These are phyloP conservation scores for Ophion slaviceki DNA, from an alignment of 2,888 invertebrate species.

Conservation along the genomic window DNA sequence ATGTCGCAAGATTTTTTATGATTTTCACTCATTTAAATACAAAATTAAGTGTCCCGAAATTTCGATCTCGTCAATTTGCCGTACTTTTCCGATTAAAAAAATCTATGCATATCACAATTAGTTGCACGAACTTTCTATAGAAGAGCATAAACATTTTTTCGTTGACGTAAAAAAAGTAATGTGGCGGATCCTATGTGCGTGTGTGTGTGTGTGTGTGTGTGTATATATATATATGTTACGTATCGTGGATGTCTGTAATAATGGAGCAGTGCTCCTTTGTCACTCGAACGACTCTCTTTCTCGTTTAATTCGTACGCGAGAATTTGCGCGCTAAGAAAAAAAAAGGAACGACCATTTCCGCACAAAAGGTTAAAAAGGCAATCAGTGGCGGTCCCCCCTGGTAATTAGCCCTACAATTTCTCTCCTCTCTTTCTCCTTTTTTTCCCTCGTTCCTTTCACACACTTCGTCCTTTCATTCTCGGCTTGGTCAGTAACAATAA, in stretches of 20 bases:
- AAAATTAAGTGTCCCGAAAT: not conserved
- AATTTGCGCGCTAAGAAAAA: not conserved
- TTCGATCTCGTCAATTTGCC: not conserved
- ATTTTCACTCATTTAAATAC: no score
- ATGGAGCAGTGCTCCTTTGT: not conserved
- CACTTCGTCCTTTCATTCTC: not conserved
- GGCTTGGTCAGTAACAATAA: not conserved
- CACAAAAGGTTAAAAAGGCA: not conserved
- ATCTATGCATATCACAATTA: not conserved
- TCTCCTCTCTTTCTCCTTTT: not conserved
- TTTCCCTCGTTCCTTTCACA: not conserved
- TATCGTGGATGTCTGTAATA: slow-evolving; percentile 22
- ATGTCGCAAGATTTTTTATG: no score
- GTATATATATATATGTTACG: not conserved
- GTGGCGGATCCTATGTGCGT: not conserved
- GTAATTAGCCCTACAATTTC: not conserved
- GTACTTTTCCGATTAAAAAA: not conserved
- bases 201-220: not conserved
- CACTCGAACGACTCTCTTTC: slow-evolving; percentile 18
- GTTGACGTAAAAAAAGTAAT: not conserved
- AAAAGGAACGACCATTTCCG: not conserved
- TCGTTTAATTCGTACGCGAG: not conserved
- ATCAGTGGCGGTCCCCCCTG: not conserved
- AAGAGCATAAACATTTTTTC: not conserved
- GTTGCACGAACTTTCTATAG: slow-evolving; percentile 16